Base-by-base conservation (phyloP, 1,140 invertebrate genomes). In the Zophobas morio region DNA sequence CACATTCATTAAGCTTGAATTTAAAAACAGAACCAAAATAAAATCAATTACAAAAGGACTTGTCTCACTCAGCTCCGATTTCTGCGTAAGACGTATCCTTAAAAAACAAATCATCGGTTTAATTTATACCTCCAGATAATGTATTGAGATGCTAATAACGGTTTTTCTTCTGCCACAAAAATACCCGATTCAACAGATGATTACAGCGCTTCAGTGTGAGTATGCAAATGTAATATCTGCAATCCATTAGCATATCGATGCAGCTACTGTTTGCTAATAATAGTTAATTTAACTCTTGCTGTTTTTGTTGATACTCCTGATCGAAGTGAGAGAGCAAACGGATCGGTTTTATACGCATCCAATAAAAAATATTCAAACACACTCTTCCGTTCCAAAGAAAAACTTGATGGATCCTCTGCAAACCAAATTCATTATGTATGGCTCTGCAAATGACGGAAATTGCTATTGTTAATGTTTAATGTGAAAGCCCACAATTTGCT, bases 211-310 rank as follows among this genome's bases (percentile, higher is more conserved):
- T 53, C 35, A 46, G 35, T 37, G 35, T 46, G 39, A 72, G 70
- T 72, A 72, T 72, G 70, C 70, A 72, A 72, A 72, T 72, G 70
- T 72, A 40, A 72, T 35, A 72, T 35, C 35, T 33, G 6, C 70
- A 37, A 47, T 72, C 51, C 20, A 72, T 60, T 60, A 60, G 47
- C 3, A 5, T 72, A 47, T 72, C 42, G 70, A 72, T 72, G 70
- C 34, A 39, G 36, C n/a, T 8, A 8, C 35, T 72, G 5, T 5
- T 20, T 42, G 51, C 34, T 72, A 72, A 49, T 37, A 72, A 51
- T 51, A 49, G 32, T 6, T 32, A 1, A 20, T 49, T 72, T 51
- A 37, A 53, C 20, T 20, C 20, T 20, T 20, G 20, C 20, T 20
- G 20, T 20, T 20, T 20, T 20, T 20, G 20, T 20, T 20, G 20